Percentiles rank a stretch among this genome's conserved stretches.
Conservation (phyloP, 2,113 vertebrate genomes). For the Callospermophilus lateralis region DNA sequence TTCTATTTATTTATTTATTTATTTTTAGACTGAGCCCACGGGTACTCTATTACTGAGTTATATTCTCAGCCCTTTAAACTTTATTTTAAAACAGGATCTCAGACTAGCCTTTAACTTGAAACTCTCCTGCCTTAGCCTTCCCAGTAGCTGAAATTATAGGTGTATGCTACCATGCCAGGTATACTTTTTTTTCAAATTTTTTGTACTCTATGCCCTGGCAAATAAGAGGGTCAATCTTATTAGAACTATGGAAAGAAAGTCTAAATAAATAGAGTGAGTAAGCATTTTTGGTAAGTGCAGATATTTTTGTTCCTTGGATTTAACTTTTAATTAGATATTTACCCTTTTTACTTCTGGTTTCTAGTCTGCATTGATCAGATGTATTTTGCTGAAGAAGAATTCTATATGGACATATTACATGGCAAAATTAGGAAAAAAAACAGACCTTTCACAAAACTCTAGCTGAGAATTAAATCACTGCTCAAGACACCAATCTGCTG, state of each 20-base stretch:
- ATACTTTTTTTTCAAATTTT: background rate
- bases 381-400: background rate
- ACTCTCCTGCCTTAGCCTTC: no score
- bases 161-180: no score
- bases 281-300: background rate
- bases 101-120: no score
- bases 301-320: slow-evolving; percentile 7
- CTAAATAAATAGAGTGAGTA: background rate
- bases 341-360: background rate
- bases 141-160: no score
- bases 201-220: background rate
- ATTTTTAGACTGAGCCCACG: no score
- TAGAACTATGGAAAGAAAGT: background rate
- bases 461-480: background rate
- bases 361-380: background rate
- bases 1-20: no score
- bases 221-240: background rate
- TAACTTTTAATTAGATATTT: background rate
- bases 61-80: no score
- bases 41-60: no score
- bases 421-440: background rate
- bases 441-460: background rate
- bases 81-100: no score
- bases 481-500: background rate
- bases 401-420: background rate